Percentiles rank a stretch among this genome's conserved stretches.
Conservation (phyloP, 2,888 invertebrate species). For the Pyrochroa serraticornis region DNA sequence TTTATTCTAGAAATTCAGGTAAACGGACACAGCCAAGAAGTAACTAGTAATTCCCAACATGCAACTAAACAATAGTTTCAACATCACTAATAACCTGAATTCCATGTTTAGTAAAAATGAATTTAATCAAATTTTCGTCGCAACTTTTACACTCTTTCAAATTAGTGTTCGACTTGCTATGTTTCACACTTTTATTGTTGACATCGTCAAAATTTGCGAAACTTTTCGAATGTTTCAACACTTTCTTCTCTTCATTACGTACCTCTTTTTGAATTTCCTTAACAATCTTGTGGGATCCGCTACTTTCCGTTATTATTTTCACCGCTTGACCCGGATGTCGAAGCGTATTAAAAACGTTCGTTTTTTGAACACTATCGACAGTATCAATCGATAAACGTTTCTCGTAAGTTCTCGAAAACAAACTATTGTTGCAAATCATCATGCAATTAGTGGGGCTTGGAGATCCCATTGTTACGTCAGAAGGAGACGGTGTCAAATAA, state of each 20-base stretch:
- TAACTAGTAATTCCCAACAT: slow-evolving; percentile 6
- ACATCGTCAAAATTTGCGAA: slow-evolving; percentile 49
- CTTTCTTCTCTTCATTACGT: slow-evolving; percentile 39
- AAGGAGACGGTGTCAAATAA: slow-evolving; percentile 62
- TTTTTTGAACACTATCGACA: slow-evolving; percentile 47
- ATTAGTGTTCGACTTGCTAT: slow-evolving; percentile 52
- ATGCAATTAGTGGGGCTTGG: slow-evolving; percentile 58
- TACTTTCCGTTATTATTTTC: slow-evolving; percentile 67
- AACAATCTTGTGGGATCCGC: slow-evolving; percentile 56
- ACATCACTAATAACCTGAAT: slow-evolving; percentile 81
- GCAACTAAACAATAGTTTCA: slow-evolving; percentile 69
- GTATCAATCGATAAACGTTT: slow-evolving; percentile 45
- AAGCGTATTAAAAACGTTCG: slow-evolving; percentile 42
- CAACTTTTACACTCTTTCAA: slow-evolving; percentile 61
- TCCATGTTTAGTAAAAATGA: slow-evolving; percentile 78
- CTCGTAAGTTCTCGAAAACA: slow-evolving; percentile 46
- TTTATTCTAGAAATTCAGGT: slow-evolving; percentile 1
- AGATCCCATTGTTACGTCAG: slow-evolving; percentile 60
- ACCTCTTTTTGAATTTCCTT: slow-evolving; percentile 43
- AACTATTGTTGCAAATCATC: slow-evolving; percentile 56
- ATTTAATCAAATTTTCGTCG: slow-evolving; percentile 65
- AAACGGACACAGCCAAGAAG: slow-evolving; percentile 17
- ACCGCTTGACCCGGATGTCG: slow-evolving; percentile 76
- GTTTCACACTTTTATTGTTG: slow-evolving; percentile 27
- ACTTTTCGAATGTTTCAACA: slow-evolving; percentile 55